Percentiles rank a stretch among this genome's conserved stretches.
Evolutionary conservation across 2,113 vertebrate species (phyloP).

Genomic region (Aythya baeri): DNA sequence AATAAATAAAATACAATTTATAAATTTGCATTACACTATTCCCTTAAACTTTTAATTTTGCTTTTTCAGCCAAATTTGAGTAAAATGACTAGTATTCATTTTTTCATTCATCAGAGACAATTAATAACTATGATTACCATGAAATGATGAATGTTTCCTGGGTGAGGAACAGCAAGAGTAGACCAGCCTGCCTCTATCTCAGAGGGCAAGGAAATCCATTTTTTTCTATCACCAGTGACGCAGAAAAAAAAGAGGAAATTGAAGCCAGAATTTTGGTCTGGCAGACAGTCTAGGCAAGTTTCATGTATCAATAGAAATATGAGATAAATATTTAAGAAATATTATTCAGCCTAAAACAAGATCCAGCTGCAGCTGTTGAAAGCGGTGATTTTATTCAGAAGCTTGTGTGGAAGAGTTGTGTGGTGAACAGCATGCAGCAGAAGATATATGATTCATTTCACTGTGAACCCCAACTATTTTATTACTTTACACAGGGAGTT

Average conservation of each 20-base stretch:
- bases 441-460: conserved; percentile 21
- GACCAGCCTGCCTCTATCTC: neutral
- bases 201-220: neutral
- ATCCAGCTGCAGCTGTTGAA: conserved; percentile 5
- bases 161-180: neutral
- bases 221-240: neutral
- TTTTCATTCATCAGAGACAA: neutral
- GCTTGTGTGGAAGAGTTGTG: neutral
- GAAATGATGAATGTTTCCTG: neutral
- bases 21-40: neutral
- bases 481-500: conserved; percentile 4
- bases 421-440: neutral
- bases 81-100: neutral
- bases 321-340: conserved; percentile 33
- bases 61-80: neutral
- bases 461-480: conserved; percentile 34
- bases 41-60: neutral
- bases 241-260: conserved; percentile 13
- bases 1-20: neutral
- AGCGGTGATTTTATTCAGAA: conserved; percentile 1
- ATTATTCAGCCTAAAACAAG: conserved; percentile 1
- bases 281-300: neutral
- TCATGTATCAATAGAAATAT: neutral
- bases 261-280: neutral
- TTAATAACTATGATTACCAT: neutral